These are phyloP conservation scores for Candidula unifasciata DNA, from an alignment of 2,888 invertebrate genomes.

Conservation along the genomic window DNA sequence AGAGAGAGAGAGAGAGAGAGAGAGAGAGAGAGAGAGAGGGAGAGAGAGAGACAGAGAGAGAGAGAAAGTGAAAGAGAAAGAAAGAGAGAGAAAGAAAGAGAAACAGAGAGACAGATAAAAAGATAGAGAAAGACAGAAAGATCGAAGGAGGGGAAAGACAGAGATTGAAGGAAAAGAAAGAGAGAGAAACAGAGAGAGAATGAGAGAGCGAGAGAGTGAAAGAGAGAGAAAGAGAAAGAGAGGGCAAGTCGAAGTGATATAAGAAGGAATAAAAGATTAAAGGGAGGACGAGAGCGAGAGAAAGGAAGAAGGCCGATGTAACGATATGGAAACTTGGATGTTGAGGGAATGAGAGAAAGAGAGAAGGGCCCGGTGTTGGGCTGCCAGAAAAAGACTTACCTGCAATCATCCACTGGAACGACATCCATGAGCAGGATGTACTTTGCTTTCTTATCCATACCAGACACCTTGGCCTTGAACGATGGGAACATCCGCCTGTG, in stretches of 20 bases:
- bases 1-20: too few species aligned
- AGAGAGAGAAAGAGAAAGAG: constrained; percentile 12
- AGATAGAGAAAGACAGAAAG: too few species aligned
- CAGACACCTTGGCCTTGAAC: constrained; percentile 98
- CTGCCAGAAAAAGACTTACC: constrained; percentile 56
- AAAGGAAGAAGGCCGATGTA: constrained; percentile 1
- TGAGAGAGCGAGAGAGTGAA: not conserved
- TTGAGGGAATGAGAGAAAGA: constrained; percentile 8
- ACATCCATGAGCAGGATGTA: constrained; percentile 99
- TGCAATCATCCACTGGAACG: constrained; percentile 98
- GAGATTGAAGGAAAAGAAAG: not conserved
- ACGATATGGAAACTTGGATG: not conserved
- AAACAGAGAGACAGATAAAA: not conserved
- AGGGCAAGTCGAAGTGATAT: too few species aligned
- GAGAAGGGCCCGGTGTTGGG: too few species aligned
- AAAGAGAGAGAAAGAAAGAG: not conserved
- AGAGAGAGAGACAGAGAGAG: not conserved
- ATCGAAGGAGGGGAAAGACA: not conserved
- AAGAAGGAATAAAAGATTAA: too few species aligned
- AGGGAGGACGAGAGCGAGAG: not conserved
- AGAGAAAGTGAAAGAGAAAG: not conserved
- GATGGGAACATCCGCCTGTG: constrained; percentile 99
- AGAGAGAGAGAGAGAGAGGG: too few species aligned
- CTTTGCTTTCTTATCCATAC: constrained; percentile 98
- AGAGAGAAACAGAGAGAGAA: too few species aligned